Conservation (phyloP, 30 jellyfish, hydroid and myxozoan genomes). For the Turritopsis dohrnii region DNA sequence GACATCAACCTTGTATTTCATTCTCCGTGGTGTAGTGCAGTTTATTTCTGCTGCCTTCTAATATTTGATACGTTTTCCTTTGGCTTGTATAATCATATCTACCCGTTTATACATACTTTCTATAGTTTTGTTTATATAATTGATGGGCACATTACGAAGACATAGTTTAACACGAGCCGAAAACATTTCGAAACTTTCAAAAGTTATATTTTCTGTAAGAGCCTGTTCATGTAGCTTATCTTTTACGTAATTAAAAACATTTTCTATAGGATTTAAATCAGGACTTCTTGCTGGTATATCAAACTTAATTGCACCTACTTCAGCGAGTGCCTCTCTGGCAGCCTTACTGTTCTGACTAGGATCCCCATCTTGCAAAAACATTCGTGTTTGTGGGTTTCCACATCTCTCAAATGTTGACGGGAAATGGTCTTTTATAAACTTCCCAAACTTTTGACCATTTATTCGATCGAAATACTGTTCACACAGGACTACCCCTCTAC, state of each 20-base stretch:
- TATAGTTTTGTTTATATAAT: slow-evolving; percentile 3
- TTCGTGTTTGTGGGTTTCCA: neutral
- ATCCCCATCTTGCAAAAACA: slow-evolving; percentile 29
- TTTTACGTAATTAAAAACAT: slow-evolving; percentile 14
- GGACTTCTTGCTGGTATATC: slow-evolving; percentile 32
- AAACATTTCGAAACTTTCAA: neutral
- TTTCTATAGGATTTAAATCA: slow-evolving; percentile 32
- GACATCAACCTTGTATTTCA: slow-evolving; percentile 19
- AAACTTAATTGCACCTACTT: slow-evolving; percentile 4
- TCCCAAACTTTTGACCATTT: slow-evolving; percentile 24
- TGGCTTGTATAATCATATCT: slow-evolving; percentile 11
- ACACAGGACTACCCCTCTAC: slow-evolving; percentile 17
- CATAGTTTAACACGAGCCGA: neutral
- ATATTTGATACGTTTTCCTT: slow-evolving; percentile 34
- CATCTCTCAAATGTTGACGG: neutral
- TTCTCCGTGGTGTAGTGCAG: neutral
- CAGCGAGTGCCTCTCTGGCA: neutral
- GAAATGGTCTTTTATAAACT: slow-evolving; percentile 25
- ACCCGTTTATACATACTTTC: slow-evolving; percentile 30
- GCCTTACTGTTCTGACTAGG: slow-evolving; percentile 21
- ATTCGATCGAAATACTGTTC: slow-evolving; percentile 24
- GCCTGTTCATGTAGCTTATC: slow-evolving; percentile 22
- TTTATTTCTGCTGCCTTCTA: slow-evolving; percentile 2
- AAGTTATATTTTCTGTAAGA: neutral
- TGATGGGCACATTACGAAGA: neutral